A percentile compares a stretch with the other conserved stretches of the same genome.
Conservation (phyloP, 2,797 vertebrate species). For the Delichon dasypus region DNA sequence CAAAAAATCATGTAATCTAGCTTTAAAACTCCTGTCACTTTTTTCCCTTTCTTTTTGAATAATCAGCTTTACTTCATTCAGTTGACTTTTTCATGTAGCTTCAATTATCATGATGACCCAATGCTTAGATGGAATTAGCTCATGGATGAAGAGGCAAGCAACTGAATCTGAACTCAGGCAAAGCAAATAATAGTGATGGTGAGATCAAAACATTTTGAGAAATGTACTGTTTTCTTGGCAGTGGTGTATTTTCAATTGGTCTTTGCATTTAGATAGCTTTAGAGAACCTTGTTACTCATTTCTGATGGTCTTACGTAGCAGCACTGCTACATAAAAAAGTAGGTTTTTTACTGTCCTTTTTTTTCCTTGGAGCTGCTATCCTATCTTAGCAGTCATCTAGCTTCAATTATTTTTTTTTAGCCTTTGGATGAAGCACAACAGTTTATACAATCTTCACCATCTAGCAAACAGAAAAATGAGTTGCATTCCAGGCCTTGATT, state of each 20-base stretch:
- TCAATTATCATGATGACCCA: conserved; percentile 36
- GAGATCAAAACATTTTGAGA: background rate
- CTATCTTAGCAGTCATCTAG: background rate
- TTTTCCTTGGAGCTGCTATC: background rate
- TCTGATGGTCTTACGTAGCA: background rate
- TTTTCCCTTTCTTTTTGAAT: conserved; percentile 9
- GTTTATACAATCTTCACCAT: background rate
- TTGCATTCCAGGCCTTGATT: background rate
- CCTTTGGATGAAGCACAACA: background rate
- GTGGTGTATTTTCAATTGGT: background rate
- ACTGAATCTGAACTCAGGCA: background rate
- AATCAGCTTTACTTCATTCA: conserved; percentile 48
- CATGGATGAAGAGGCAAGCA: background rate
- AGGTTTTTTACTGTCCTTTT: background rate
- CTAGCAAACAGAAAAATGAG: background rate
- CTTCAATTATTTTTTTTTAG: background rate
- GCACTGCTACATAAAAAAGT: background rate
- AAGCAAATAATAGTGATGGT: background rate
- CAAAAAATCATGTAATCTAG: conserved; percentile 51
- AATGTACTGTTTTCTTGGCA: background rate
- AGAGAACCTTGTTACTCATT: background rate
- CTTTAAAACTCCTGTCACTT: conserved; percentile 31
- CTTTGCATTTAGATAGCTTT: background rate
- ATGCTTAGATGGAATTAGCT: conserved; percentile 7
- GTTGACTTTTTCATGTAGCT: conserved; percentile 23